Base-by-base conservation (phyloP, 2,113 vertebrate species). In the Mustela lutreola region DNA sequence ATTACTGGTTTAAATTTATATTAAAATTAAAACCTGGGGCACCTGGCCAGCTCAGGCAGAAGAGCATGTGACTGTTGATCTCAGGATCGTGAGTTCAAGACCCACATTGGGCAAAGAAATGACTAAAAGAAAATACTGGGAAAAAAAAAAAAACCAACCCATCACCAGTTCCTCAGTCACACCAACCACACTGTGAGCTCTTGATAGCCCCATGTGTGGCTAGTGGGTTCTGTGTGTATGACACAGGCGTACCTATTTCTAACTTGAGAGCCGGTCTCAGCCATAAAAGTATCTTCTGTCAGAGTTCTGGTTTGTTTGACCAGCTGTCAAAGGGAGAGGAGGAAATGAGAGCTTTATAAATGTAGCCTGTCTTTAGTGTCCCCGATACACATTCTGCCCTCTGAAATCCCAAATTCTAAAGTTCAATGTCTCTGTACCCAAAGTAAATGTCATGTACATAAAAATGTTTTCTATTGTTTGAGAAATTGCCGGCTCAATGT, bases 341-440 rank as follows among this genome's bases (percentile, higher is more conserved):
- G 82, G 42, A 91, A 73, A 65, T 45, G 39, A 71, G 12, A 26
- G n/a, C 48, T 86, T 79, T 56, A n/a, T 82, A 63, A 28, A 45
- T 19, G 89, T n/a, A 22, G 42, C 50, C n/a, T 96, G 31, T 58
- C 26, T 39, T 80, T 8, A 50, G 19, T 91, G 42, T 89, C 73
- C 15, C 28, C 11, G 65, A 45, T 71, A 91, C 7, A 82, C 21
- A 39, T 78, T 89, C 36, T 91, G 53, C 16, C 45, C 39, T 26
- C 82, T 76, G 60, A 88, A 73, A 42, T 67, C 58, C 62, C 24
- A 50, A 75, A 83, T 82, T 73, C 73, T 94, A 58, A 96, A 95
- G n/a, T 62, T 80, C 36, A 95, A 3, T 33, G 42, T 45, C 15
- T 58, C 21, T 53, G 5, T 42, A 78, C 36, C 42, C 70, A 75